phyloP scores from a whole-genome alignment of 2,113 vertebrate genomes.

The Odocoileus virginianus region DNA sequence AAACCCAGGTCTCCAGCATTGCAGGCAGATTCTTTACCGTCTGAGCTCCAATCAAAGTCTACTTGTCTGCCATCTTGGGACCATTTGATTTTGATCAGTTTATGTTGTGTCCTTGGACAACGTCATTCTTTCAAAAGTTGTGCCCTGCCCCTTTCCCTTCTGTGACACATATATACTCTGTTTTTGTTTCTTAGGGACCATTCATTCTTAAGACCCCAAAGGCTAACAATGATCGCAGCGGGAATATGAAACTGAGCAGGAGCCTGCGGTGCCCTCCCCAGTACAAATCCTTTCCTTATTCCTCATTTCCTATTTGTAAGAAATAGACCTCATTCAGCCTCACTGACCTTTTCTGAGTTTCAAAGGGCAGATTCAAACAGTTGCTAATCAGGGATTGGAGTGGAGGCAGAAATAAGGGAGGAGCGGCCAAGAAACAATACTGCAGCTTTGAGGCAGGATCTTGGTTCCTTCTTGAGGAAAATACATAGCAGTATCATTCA shows the following conservation, averaged over 20 bases:
- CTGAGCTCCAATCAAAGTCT: neutral
- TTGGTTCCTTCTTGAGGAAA: neutral
- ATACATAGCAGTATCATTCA: neutral
- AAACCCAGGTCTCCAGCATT: neutral
- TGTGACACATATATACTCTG: neutral
- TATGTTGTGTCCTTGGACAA: neutral
- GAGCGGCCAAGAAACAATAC: neutral
- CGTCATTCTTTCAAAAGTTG: neutral
- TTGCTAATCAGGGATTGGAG: neutral
- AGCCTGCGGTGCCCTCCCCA: accelerated
- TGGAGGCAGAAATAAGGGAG: neutral
- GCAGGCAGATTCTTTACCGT: neutral
- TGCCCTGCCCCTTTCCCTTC: neutral
- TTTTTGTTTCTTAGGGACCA: neutral
- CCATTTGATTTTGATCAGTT: neutral
- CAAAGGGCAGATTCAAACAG: neutral
- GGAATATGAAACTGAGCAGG: neutral
- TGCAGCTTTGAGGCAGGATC: neutral
- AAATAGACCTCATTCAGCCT: neutral
- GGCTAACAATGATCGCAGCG: neutral
- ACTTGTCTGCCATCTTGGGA: neutral
- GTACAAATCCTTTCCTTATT: neutral
- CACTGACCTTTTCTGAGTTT: neutral
- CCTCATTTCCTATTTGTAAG: neutral
- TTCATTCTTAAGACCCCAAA: constrained; percentile 4